Evolutionary conservation across 1,140 invertebrate genomes (phyloP).

Genomic region (Macrocentrus cingulum): DNA sequence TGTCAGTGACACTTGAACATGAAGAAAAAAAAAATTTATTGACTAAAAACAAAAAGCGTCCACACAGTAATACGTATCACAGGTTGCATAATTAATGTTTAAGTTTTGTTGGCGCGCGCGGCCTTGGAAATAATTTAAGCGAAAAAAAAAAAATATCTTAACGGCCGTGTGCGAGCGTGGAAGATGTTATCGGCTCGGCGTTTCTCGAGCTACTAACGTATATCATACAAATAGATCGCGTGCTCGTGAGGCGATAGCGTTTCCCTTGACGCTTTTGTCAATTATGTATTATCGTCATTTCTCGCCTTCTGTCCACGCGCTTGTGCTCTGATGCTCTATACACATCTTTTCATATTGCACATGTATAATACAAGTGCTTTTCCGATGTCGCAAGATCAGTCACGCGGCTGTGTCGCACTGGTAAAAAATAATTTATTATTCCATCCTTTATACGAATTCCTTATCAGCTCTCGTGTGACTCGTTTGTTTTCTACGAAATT

Average conservation of each 20-base stretch:
- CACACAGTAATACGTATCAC: too few relatives aligned
- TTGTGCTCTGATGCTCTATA: background rate
- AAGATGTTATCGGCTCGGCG: slow-evolving; percentile 39
- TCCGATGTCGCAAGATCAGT: background rate
- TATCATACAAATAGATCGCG: slow-evolving; percentile 33
- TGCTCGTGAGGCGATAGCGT: slow-evolving; percentile 30
- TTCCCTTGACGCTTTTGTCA: slow-evolving; percentile 33
- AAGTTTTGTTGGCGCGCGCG: background rate
- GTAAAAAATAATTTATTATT: slow-evolving; percentile 8
- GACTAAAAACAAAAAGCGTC: background rate
- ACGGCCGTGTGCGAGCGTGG: too few relatives aligned
- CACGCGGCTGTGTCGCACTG: background rate
- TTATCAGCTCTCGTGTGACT: too few relatives aligned
- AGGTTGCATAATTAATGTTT: background rate
- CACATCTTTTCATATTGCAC: slow-evolving; percentile 2
- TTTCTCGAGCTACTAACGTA: slow-evolving; percentile 41
- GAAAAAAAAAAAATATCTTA: background rate
- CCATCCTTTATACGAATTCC: too few relatives aligned
- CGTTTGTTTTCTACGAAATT: background rate
- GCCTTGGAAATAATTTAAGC: too few relatives aligned
- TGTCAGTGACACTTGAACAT: background rate
- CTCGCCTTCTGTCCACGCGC: slow-evolving; percentile 38
- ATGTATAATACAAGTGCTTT: background rate
- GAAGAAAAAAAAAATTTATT: background rate
- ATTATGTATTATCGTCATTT: slow-evolving; percentile 54